phyloP scores from a whole-genome alignment of 1,140 invertebrate species.

The Hydropsyche tenuis region DNA sequence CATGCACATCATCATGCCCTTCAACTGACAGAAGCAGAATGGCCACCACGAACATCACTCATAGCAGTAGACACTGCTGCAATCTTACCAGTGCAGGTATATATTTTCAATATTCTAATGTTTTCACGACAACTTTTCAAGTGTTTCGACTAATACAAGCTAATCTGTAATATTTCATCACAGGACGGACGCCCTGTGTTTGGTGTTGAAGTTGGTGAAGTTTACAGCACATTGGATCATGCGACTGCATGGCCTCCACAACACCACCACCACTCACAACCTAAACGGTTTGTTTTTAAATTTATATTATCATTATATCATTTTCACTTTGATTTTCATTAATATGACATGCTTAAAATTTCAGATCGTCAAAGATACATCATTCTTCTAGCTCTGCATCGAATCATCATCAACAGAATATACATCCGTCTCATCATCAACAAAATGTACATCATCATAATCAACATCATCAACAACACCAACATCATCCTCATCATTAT shows the following conservation, averaged over 20 bases:
- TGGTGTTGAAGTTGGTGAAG: conserved; percentile 66
- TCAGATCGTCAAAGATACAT: conserved; percentile 47
- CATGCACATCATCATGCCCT: conserved; percentile 37
- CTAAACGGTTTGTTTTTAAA: conserved; percentile 39
- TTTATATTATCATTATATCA: conserved; percentile 10
- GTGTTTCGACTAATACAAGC: not conserved
- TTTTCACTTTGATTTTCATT: not conserved
- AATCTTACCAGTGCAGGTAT: conserved; percentile 48
- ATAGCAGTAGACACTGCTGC: conserved; percentile 48
- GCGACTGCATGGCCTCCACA: conserved; percentile 62
- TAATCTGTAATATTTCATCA: conserved; percentile 14
- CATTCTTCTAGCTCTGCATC: conserved; percentile 41
- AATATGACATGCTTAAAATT: conserved; percentile 9
- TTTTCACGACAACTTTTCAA: not conserved
- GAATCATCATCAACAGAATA: conserved; percentile 57
- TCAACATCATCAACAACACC: conserved; percentile 43
- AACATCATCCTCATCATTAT: conserved; percentile 56
- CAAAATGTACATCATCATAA: conserved; percentile 32
- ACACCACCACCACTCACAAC: conserved; percentile 55
- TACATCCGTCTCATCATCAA: conserved; percentile 33
- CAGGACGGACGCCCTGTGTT: conserved; percentile 71
- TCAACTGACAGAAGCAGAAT: conserved; percentile 38
- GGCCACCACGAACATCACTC: conserved; percentile 43
- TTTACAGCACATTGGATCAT: conserved; percentile 66
- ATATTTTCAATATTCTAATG: not conserved